Evolutionary conservation across 1,140 invertebrate species (phyloP).

Genomic region (Brachionus rotundiformis): DNA sequence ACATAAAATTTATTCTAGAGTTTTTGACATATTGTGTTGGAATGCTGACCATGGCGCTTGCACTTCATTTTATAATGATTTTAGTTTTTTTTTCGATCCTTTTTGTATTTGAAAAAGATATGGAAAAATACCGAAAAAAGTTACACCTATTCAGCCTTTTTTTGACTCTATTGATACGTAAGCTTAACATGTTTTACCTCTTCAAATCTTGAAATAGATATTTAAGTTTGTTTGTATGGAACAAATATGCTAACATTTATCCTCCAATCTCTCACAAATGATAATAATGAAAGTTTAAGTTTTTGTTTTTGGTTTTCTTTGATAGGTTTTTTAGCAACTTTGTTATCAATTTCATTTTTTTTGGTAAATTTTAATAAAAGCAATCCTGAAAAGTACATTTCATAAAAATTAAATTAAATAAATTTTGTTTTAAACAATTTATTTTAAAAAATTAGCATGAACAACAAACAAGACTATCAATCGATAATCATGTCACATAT

Average conservation of each 20-base stretch:
- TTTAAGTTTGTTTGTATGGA: conserved; percentile 23
- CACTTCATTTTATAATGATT: conserved; percentile 23
- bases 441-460: not conserved
- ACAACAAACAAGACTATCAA: not conserved
- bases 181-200: not conserved
- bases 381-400: not conserved
- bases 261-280: not conserved
- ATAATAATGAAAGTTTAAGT: not conserved
- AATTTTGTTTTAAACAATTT: not conserved
- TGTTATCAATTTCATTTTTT: conserved; percentile 17
- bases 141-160: not conserved
- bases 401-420: not conserved
- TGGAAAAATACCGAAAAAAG: not conserved
- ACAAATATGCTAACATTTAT: conserved; percentile 1
- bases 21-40: not conserved
- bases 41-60: conserved; percentile 21
- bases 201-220: not conserved
- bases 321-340: conserved; percentile 30
- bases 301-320: conserved; percentile 49
- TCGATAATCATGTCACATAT: conserved; percentile 33
- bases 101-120: not conserved
- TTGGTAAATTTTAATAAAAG: not conserved
- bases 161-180: not conserved
- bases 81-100: not conserved
- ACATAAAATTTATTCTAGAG: not conserved